These are phyloP conservation scores for Furcula furcula DNA, from an alignment of 2,888 invertebrate genomes.

Conservation along the genomic window DNA sequence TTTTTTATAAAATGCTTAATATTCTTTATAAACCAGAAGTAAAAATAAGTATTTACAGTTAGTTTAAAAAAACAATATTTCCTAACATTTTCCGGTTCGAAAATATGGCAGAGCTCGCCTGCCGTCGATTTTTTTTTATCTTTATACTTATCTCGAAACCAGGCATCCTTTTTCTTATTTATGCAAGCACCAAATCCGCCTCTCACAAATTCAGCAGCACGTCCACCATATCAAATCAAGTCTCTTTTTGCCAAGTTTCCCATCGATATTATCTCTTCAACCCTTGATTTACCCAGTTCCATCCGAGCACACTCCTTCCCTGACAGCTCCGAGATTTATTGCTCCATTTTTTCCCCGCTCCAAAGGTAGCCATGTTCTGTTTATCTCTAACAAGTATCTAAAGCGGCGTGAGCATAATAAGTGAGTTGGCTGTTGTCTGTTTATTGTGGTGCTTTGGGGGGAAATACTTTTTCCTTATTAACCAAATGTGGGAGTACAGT, in stretches of 20 bases:
- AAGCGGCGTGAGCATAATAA: slow-evolving; percentile 29
- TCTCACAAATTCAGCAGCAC: background rate
- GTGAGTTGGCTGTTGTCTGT: slow-evolving; percentile 18
- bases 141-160: too few relatives aligned
- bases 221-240: background rate
- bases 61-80: too few relatives aligned
- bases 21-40: too few relatives aligned
- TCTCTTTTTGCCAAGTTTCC: slow-evolving; percentile 36
- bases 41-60: too few relatives aligned
- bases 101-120: too few relatives aligned
- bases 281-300: slow-evolving; percentile 65
- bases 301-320: slow-evolving; percentile 53
- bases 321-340: slow-evolving; percentile 67
- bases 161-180: too few relatives aligned
- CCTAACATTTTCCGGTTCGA: too few relatives aligned
- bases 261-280: slow-evolving; percentile 53
- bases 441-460: background rate
- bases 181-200: background rate
- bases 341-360: slow-evolving; percentile 50
- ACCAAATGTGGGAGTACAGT: background rate
- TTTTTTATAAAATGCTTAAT: too few relatives aligned
- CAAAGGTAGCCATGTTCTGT: slow-evolving; percentile 40
- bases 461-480: background rate
- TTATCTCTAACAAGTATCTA: slow-evolving; percentile 35
- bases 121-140: too few relatives aligned